Conservation (phyloP, 2,797 vertebrate genomes). For the Mycteria americana region DNA sequence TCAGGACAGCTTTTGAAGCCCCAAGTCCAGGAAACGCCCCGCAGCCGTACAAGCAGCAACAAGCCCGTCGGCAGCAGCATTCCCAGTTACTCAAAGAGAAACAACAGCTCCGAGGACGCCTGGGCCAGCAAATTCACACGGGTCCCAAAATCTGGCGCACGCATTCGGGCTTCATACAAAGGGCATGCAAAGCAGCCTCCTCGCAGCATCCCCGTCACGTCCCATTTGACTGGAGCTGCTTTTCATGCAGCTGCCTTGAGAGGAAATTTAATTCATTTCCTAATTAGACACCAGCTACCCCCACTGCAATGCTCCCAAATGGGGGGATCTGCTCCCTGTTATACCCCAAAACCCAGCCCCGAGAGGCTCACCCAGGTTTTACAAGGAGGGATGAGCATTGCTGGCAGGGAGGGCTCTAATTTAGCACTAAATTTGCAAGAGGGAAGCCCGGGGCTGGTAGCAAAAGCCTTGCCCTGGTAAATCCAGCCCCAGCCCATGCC, state of each 20-base stretch:
- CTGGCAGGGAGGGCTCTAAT: background rate
- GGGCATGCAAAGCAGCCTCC: conserved; percentile 65
- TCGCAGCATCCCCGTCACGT: conserved; percentile 59
- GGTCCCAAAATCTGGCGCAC: conserved; percentile 23
- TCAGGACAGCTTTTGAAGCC: background rate
- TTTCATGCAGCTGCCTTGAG: conserved; percentile 60
- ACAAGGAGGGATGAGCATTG: background rate
- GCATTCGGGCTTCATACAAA: conserved; percentile 39
- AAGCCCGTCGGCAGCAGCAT: background rate
- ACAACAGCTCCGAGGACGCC: background rate
- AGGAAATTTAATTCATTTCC: conserved; percentile 54
- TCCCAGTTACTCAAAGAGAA: background rate
- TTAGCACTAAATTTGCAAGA: background rate
- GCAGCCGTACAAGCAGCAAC: background rate
- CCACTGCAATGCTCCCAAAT: background rate
- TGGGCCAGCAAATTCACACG: conserved; percentile 58
- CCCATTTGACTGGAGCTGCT: conserved; percentile 54
- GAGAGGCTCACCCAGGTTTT: background rate
- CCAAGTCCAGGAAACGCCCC: background rate
- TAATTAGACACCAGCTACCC: conserved; percentile 24
- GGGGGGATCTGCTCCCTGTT: background rate
- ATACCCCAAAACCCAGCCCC: background rate
- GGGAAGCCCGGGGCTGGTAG: background rate
- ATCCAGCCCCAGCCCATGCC: background rate
- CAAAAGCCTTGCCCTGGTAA: background rate